A percentile compares a stretch with the other conserved stretches of the same genome.
phyloP scores from a whole-genome alignment of 2,113 vertebrate genomes.

The Dolichallabes microphthalmus region DNA sequence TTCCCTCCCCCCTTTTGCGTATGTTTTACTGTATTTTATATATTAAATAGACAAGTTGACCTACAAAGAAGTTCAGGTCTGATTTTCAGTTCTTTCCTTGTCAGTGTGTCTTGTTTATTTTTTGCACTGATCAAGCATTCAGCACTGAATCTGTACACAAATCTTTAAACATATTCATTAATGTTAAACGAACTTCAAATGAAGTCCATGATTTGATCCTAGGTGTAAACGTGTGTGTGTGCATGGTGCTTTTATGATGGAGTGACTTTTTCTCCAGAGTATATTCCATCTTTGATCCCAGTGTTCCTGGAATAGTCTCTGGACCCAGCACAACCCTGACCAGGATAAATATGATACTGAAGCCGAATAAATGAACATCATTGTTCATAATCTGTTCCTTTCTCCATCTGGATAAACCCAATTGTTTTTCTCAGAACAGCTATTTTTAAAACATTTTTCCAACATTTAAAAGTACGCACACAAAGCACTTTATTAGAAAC shows the following conservation, averaged over 20 bases:
- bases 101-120: background rate
- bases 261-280: background rate
- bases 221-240: background rate
- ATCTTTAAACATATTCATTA: background rate
- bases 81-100: slow-evolving; percentile 34
- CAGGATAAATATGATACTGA: background rate
- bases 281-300: background rate
- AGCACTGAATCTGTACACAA: background rate
- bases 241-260: background rate
- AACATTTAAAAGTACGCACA: background rate
- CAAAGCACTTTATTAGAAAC: background rate
- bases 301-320: background rate
- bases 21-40: slow-evolving; percentile 84
- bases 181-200: background rate
- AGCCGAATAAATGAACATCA: background rate
- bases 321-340: background rate
- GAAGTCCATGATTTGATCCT: background rate
- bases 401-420: background rate
- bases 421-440: background rate
- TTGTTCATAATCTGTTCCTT: background rate
- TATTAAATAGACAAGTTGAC: slow-evolving; percentile 86
- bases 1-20: slow-evolving; percentile 71
- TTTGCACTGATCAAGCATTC: background rate
- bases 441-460: background rate
- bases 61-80: slow-evolving; percentile 62